Conservation (phyloP, 2,797 vertebrate genomes). For the Lindbergichthys nudifrons region DNA sequence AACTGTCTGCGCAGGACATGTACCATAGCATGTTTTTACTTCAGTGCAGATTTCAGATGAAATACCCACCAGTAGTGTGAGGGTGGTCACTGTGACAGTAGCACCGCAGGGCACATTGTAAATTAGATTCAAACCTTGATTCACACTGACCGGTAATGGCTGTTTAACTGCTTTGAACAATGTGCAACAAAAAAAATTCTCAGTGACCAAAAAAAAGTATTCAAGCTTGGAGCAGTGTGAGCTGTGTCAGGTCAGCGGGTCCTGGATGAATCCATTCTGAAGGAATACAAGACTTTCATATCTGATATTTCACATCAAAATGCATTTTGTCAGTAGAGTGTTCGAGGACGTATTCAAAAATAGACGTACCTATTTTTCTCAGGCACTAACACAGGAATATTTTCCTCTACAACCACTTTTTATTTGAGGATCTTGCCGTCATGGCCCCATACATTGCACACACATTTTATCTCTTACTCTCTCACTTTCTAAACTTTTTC, state of each 20-base stretch:
- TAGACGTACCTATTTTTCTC: neutral
- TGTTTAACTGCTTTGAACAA: neutral
- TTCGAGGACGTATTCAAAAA: conserved; percentile 4
- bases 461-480: conserved; percentile 6
- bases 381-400: conserved; percentile 5
- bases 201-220: neutral
- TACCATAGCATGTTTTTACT: neutral
- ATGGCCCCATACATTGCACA: conserved; percentile 2
- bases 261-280: neutral
- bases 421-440: conserved; percentile 16
- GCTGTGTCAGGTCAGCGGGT: neutral
- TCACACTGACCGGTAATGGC: neutral
- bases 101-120: neutral
- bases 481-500: conserved; percentile 30
- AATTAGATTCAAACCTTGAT: neutral
- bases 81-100: conserved; percentile 5
- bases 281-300: neutral
- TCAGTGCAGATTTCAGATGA: neutral
- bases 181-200: conserved; percentile 12
- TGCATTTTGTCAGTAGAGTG: neutral
- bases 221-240: neutral
- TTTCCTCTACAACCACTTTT: neutral
- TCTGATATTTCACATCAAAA: neutral
- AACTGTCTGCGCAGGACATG: conserved; percentile 6
- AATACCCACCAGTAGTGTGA: neutral